These are phyloP conservation scores for Pseudopodoces humilis DNA, from an alignment of 2,113 vertebrate species.

Conservation along the genomic window DNA sequence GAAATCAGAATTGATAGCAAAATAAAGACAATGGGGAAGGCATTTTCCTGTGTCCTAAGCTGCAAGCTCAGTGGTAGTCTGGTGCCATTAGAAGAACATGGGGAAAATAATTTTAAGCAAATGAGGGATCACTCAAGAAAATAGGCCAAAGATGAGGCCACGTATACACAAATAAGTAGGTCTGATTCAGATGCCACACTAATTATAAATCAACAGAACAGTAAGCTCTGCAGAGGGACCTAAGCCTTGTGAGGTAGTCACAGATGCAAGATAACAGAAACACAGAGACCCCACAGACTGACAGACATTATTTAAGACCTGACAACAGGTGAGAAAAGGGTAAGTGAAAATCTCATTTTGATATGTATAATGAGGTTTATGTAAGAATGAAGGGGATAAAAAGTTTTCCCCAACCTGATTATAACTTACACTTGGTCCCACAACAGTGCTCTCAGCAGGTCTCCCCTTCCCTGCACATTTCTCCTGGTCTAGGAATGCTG, in stretches of 20 bases:
- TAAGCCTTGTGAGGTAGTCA: background rate
- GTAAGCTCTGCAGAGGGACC: background rate
- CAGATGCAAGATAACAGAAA: background rate
- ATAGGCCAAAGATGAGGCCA: background rate
- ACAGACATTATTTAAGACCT: background rate
- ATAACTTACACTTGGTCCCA: accelerated
- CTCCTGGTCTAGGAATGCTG: background rate
- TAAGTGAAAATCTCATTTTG: background rate
- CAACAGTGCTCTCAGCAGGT: background rate
- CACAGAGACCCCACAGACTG: background rate
- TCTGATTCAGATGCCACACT: background rate
- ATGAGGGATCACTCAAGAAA: background rate
- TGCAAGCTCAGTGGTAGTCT: background rate
- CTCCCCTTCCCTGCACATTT: background rate
- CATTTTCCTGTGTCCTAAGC: background rate
- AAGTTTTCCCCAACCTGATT: background rate
- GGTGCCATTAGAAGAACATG: background rate
- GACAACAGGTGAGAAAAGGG: background rate
- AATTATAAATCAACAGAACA: background rate
- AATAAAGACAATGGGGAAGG: background rate
- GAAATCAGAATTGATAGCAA: background rate
- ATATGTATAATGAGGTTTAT: background rate
- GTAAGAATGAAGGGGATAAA: background rate
- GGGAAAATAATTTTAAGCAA: background rate
- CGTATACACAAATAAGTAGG: background rate